Percentiles rank a stretch among this genome's conserved stretches.
phyloP scores from a whole-genome alignment of 2,797 vertebrate species.

The Pitangus sulphuratus region DNA sequence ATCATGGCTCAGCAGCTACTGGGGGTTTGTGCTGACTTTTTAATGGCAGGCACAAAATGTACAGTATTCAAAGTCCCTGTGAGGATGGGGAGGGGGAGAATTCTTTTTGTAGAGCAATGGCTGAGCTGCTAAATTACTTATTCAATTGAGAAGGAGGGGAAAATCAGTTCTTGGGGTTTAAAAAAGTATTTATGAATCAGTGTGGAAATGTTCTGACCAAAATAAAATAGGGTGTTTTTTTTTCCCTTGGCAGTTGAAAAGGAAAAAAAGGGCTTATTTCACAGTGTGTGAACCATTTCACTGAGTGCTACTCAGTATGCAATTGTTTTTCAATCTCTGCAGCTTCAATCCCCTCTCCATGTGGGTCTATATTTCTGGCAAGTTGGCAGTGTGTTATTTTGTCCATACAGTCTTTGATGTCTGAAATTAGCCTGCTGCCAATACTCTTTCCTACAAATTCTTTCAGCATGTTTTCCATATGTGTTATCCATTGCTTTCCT shows the following conservation, averaged over 20 bases:
- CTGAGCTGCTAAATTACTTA: not conserved
- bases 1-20: not conserved
- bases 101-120: not conserved
- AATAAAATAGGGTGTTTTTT: not conserved
- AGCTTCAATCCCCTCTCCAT: not conserved
- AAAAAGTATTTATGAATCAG: not conserved
- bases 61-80: not conserved
- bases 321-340: not conserved
- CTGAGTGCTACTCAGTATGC: not conserved
- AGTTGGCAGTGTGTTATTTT: not conserved
- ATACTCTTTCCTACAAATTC: not conserved
- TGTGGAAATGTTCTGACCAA: not conserved
- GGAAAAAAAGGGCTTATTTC: not conserved
- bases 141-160: not conserved
- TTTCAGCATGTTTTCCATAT: not conserved
- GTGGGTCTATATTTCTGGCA: not conserved
- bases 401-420: not conserved
- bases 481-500: not conserved
- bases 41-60: not conserved
- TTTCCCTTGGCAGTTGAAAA: not conserved
- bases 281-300: not conserved
- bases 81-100: not conserved
- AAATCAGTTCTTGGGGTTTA: not conserved
- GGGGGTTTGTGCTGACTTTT: not conserved
- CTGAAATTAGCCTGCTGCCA: not conserved